Base-by-base conservation (phyloP, 2,113 vertebrate genomes). In the Ceyx cyanopectus region DNA sequence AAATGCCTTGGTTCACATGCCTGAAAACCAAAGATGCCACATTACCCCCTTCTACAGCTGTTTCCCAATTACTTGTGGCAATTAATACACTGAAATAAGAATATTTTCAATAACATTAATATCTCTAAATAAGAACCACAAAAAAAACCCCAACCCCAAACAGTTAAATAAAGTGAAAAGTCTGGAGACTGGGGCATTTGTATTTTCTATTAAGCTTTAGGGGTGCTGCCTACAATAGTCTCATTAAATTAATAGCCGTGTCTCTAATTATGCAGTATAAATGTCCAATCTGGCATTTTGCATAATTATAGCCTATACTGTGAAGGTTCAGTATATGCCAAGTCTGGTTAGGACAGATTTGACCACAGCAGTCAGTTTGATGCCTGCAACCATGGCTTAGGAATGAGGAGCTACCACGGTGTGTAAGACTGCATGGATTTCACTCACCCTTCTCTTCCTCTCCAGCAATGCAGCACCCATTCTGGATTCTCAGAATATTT, bases 401-500 rank as follows among this genome's bases (percentile, higher is more conserved):
- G 30, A 92, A 73, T 6, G 56, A 56, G 45, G 86, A 63, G 57
- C 51, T 40, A 32, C 61, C 63, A 12, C 4, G 4, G 45, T 41
- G 57, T 58, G 2, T 23, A 80, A 91, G 78, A 76, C 17, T 58
- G 34, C 40, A 81, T 5, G 5, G 62, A 43, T 51, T 75, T 73
- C 85, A 51, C 37, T 41, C 67, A 29, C 54, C 77, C 16, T 76
- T 67, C 82, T 83, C 87, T 78, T 37, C 14, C 61, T 48, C 29
- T 77, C 30, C 48, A 95, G 85, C 67, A 94, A 85, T 6, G 14
- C n/a, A 56, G 90, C 92, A 85, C 41, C 86, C n/a, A n/a, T 65
- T 63, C 24, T 45, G 41, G 62, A 29, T 63, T 37, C 70, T 94
- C 87, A 89, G 82, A 96, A 90, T 90, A 94, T 85, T 95, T 80